Conservation (phyloP, 2,113 vertebrate genomes). For the Cololabis saira region DNA sequence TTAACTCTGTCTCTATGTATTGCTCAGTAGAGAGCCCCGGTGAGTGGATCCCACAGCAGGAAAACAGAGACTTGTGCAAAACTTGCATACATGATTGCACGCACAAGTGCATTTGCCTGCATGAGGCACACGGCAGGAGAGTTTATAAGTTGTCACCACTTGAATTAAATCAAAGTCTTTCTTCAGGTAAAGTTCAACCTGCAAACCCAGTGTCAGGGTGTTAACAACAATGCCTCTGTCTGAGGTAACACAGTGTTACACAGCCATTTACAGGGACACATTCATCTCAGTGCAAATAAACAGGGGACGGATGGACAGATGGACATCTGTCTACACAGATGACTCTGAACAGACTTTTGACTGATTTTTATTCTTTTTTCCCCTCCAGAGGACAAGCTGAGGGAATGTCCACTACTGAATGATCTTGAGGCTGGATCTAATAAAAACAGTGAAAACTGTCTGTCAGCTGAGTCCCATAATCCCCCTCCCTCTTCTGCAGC, state of each 20-base stretch:
- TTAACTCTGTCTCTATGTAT: background rate
- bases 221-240: too few species aligned
- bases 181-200: background rate
- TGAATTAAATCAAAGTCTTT: background rate
- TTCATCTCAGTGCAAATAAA: slow-evolving; percentile 40
- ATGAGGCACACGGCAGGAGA: too few species aligned
- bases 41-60: too few species aligned
- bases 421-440: background rate
- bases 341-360: background rate
- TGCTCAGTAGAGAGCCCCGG: background rate
- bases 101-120: background rate
- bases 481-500: background rate
- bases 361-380: background rate
- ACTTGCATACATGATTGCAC: background rate
- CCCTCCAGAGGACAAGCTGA: background rate
- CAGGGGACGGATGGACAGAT: slow-evolving; percentile 32
- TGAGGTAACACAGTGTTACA: slow-evolving; percentile 43
- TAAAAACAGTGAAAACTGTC: slow-evolving; percentile 2
- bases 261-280: slow-evolving; percentile 29
- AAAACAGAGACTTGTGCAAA: background rate
- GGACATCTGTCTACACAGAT: slow-evolving; percentile 49
- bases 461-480: slow-evolving; percentile 5
- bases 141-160: background rate
- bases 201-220: too few species aligned
- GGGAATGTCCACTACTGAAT: background rate